phyloP scores from a whole-genome alignment of 2,797 vertebrate genomes.

The Limosa lapponica region DNA sequence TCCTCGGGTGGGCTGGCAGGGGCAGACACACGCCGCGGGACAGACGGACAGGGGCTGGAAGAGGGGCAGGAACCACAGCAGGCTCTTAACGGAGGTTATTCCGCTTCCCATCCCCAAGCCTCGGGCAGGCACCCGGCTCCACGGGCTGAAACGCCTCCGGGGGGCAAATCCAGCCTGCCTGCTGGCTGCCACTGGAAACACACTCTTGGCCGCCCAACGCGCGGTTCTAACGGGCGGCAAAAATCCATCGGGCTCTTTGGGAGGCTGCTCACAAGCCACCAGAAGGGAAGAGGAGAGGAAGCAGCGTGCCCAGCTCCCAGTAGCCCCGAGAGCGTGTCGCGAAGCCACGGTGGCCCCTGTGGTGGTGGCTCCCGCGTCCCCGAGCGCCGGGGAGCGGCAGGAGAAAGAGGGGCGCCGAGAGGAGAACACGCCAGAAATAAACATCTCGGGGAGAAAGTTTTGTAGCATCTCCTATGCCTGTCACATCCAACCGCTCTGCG shows the following conservation, averaged over 20 bases:
- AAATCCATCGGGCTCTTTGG: neutral
- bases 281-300: neutral
- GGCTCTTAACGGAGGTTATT: neutral
- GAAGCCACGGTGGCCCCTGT: neutral
- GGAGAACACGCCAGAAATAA: slow-evolving; percentile 4
- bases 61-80: slow-evolving; percentile 8
- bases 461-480: slow-evolving; percentile 50
- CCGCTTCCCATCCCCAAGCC: fast-evolving
- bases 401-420: neutral
- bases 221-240: fast-evolving
- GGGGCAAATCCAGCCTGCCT: neutral
- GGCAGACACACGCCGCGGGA: fast-evolving
- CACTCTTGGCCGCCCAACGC: neutral
- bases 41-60: neutral
- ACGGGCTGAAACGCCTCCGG: fast-evolving
- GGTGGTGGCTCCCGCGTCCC: neutral
- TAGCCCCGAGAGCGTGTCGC: fast-evolving
- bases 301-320: neutral
- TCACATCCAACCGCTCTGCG: slow-evolving; percentile 47
- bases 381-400: neutral
- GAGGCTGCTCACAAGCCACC: neutral
- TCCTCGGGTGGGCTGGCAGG: fast-evolving
- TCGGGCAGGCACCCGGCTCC: fast-evolving
- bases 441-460: slow-evolving; percentile 5
- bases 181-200: neutral